Evolutionary conservation across 2,113 vertebrate species (phyloP).

Genomic region (Xenus cinereus): DNA sequence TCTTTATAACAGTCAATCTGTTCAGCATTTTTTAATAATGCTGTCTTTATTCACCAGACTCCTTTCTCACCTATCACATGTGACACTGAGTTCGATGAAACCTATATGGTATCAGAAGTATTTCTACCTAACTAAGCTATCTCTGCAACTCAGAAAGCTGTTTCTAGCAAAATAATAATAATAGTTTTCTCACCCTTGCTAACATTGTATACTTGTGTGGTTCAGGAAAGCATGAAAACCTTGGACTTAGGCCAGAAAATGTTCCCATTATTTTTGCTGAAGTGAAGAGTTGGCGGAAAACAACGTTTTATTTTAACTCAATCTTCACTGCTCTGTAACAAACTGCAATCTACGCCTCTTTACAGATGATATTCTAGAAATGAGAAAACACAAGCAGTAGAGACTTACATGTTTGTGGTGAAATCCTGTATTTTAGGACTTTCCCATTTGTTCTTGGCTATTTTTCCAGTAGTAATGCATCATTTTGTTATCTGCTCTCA

Average conservation of each 20-base stretch:
- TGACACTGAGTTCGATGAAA: neutral
- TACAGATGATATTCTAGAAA: neutral
- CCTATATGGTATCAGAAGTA: neutral
- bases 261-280: constrained; percentile 30
- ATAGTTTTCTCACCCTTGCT: neutral
- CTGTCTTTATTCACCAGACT: neutral
- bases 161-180: neutral
- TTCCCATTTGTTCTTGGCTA: neutral
- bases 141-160: neutral
- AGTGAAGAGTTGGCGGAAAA: neutral
- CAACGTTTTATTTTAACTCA: constrained; percentile 9
- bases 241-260: neutral
- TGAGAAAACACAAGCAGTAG: neutral
- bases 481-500: neutral
- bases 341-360: neutral
- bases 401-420: neutral
- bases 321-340: neutral
- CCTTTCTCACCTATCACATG: neutral
- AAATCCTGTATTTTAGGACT: neutral
- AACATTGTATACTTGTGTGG: neutral
- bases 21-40: neutral
- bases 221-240: neutral
- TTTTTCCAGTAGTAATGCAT: neutral
- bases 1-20: constrained; percentile 11
- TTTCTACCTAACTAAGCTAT: neutral